phyloP scores from a whole-genome alignment of 2,113 vertebrate species.

The Trichechus manatus region DNA sequence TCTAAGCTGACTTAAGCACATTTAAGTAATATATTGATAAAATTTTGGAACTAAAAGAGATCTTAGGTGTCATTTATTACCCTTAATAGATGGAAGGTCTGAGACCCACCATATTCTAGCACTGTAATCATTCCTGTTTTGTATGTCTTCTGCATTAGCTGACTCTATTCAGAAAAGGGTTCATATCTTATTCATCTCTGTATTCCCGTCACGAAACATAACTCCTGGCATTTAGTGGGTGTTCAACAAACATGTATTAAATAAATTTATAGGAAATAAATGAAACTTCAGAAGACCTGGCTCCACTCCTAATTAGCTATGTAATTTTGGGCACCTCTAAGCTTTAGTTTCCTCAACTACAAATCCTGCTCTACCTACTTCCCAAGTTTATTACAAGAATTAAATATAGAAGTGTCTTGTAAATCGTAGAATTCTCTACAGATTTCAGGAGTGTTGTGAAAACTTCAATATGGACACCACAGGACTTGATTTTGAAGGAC shows the following conservation, averaged over 20 bases:
- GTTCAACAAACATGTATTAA: neutral
- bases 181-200: neutral
- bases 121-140: neutral
- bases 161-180: neutral
- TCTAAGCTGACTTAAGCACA: neutral
- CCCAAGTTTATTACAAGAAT: neutral
- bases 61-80: neutral
- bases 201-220: neutral
- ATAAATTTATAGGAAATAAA: conserved; percentile 24
- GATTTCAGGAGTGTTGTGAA: neutral
- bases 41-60: neutral
- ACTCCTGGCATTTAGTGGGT: neutral
- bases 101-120: neutral
- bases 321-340: neutral
- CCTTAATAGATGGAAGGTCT: neutral
- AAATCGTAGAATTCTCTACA: neutral
- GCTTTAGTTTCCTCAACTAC: neutral
- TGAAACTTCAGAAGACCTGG: neutral
- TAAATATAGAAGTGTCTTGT: neutral
- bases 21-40: neutral
- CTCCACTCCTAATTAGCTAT: neutral
- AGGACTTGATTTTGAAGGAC: neutral
- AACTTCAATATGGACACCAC: neutral
- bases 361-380: neutral
- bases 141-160: neutral